Evolutionary conservation across 2,888 invertebrate species (phyloP).

Genomic region (Aradus depressus): DNA sequence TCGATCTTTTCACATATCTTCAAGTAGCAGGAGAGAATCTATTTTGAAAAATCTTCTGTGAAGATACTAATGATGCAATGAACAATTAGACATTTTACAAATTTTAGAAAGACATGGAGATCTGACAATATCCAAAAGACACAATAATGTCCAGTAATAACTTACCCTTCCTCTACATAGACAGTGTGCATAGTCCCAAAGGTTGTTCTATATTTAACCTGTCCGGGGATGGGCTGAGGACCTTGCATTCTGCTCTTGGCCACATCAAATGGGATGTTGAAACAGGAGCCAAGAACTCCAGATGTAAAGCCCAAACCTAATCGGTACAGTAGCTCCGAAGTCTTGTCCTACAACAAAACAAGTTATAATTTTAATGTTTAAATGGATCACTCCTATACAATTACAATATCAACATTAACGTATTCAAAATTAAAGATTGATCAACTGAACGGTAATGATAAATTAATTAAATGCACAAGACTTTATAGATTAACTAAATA

Average conservation of each 20-base stretch:
- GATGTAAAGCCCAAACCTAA: conserved; percentile 75
- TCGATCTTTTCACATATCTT: too few relatives aligned
- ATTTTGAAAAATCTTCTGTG: too few relatives aligned
- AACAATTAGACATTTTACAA: too few relatives aligned
- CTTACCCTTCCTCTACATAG: conserved; percentile 80
- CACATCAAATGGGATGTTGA: conserved; percentile 93
- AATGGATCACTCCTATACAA: conserved; percentile 1
- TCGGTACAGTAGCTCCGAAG: conserved; percentile 60
- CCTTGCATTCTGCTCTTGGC: conserved; percentile 93
- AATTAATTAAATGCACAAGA: too few relatives aligned
- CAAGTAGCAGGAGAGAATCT: too few relatives aligned
- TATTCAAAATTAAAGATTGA: background rate
- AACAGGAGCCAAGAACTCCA: conserved; percentile 72
- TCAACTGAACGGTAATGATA: background rate
- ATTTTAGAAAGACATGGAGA: too few relatives aligned
- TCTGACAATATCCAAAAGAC: too few relatives aligned
- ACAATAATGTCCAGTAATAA: too few relatives aligned
- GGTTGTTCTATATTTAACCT: conserved; percentile 69
- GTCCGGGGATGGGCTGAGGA: conserved; percentile 61
- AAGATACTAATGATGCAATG: too few relatives aligned
- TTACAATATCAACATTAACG: too few relatives aligned
- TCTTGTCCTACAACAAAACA: conserved; percentile 48
- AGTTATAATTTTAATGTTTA: conserved; percentile 5
- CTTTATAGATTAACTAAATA: too few relatives aligned
- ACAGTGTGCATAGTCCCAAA: conserved; percentile 59